Evolutionary conservation across 2,888 invertebrate species (phyloP), one percentile per base, ranked within the genome.

Genomic region (Amblyteles armatorius): DNA sequence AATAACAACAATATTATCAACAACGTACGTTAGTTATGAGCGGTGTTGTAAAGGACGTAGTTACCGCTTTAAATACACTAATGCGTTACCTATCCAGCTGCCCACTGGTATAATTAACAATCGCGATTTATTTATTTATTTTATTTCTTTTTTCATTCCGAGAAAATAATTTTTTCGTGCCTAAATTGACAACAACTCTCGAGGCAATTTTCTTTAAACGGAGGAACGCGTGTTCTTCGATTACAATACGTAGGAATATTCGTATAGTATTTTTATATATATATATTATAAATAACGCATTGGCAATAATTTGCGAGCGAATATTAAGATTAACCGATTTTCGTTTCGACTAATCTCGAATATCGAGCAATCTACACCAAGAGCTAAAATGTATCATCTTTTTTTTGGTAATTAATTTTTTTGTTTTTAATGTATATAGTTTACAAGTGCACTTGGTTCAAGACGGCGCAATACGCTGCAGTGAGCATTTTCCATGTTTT

Each of bases 401-500:
- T 44, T 40, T 40, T 40, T 40, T 40, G 40, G 40, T 40, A 40
- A 40, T 40, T 40, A 3, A 40, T 40, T 40, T 40, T 40, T 68
- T 60, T 44, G 16, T 22, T 73, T 48, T 76, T 55, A 68, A 40
- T 73, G 67, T 69, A 65, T 90, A 90, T 88, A 90, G 88, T 89
- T 91, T 91, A 91, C 92, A 93, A 93, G 92, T 92, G 93, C 92
- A 93, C 93, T 93, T 93, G 89, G 91, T 91, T 89, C 89, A 84
- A 92, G 92, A 93, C 93, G 93, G 93, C 92, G 91, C 91, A 87
- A 87, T 73, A 82, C 79, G 90, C 91, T 91, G 84, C 84, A 69
- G 79, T 82, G 83, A 86, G 84, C 86, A 83, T 79, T 84, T 82
- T 82, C 85, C 72, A 84, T 85, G 57, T 84, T 79, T 74, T 82